Evolutionary conservation across 2,113 vertebrate genomes (phyloP).

Genomic region (Capricornis sumatraensis): DNA sequence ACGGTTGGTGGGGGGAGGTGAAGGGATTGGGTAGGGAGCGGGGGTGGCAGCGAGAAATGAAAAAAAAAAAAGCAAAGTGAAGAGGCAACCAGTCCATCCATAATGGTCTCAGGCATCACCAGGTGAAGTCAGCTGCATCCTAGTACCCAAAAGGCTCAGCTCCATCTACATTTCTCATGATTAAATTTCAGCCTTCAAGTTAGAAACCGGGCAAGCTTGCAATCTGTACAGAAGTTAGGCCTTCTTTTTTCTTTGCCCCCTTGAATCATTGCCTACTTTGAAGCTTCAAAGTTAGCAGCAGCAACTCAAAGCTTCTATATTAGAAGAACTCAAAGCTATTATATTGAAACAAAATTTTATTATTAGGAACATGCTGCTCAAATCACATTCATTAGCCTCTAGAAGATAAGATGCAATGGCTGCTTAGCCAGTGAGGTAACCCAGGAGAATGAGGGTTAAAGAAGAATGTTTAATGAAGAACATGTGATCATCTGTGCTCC

Average conservation of each 20-base stretch:
- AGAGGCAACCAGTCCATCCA: background rate
- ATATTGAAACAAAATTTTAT: background rate
- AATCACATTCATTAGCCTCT: background rate
- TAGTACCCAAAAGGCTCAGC: background rate
- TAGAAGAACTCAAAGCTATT: background rate
- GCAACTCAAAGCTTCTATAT: background rate
- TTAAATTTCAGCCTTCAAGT: background rate
- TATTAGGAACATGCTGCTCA: background rate
- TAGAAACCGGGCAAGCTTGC: background rate
- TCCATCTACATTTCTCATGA: background rate
- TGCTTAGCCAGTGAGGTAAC: background rate
- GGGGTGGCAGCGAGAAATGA: background rate
- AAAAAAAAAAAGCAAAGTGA: background rate
- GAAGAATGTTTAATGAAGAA: background rate
- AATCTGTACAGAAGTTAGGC: background rate
- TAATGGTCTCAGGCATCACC: background rate
- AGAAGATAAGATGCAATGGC: background rate
- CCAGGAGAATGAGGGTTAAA: background rate
- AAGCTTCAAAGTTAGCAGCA: background rate
- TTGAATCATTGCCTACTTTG: background rate
- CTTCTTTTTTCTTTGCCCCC: background rate
- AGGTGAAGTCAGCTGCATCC: background rate
- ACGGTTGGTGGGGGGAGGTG: fast-evolving
- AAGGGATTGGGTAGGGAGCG: background rate
- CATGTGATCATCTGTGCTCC: background rate